Evolutionary conservation across 2,113 vertebrate genomes (phyloP), one percentile per base, ranked within the genome.

Genomic region (Mustelus asterias): DNA sequence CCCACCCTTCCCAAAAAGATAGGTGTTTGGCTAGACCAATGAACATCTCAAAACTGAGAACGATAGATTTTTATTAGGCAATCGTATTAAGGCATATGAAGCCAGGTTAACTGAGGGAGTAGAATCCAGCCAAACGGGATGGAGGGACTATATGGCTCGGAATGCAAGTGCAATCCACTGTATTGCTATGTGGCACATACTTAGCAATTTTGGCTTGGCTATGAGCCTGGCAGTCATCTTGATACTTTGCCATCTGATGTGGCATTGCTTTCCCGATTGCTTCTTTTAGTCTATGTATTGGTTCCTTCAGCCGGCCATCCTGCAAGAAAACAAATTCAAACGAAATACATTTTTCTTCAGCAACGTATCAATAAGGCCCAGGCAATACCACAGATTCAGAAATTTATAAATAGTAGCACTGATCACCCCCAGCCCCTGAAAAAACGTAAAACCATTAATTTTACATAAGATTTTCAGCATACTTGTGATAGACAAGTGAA

Each of bases 181-280:
- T 93, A 37, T n/a, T 65, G 94, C 44, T 54, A 29, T 29, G 13
- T 95, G 24, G 48, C 76, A 97, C 98, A 97, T 97, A 99, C 99
- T 98, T 99, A 86, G 98, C 97, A 60, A 98, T 98, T 96, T 98
- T 99, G 96, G 98, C 98, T 96, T 99, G 98, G 6, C 98, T 98
- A 37, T 98, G 98, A 4, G 97, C 98, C 96, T 98, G 98, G 97
- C 98, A 99, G 90, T 98, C 98, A 78, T 98, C 97, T 90, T 98
- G 98, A 97, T 99, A 99, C 96, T 97, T 97, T 63, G 97, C 97
- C 93, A 99, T 97, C 98, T 99, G 99, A 96, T 99, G 98, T 0
- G 98, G 98, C 99, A 99, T 99, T 6, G 97, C 98, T 97, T 97
- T 98, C 94, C 97, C 97, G 96, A 99, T 98, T 94, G 98, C 98